These are phyloP conservation scores for Ericerus pela DNA, from an alignment of 1,140 invertebrate genomes.

Conservation along the genomic window DNA sequence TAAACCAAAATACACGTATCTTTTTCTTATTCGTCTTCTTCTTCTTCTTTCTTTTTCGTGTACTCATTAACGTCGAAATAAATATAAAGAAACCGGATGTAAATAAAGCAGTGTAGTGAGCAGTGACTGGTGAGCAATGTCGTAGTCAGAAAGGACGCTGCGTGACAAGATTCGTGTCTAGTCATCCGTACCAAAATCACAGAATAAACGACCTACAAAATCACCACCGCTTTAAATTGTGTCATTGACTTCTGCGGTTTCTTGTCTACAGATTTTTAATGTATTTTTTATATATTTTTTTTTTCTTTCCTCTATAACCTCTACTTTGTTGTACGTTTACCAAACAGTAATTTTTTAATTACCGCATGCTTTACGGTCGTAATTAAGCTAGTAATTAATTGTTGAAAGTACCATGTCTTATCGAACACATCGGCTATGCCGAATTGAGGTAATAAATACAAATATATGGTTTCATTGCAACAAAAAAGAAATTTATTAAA, in stretches of 20 bases:
- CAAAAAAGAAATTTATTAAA: background rate
- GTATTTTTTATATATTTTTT: background rate
- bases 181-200: slow-evolving; percentile 1
- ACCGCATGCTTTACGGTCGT: background rate
- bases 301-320: background rate
- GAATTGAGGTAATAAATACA: too few species aligned
- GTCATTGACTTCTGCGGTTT: slow-evolving; percentile 10
- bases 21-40: too few species aligned
- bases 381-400: background rate
- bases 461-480: background rate
- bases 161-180: slow-evolving; percentile 11
- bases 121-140: background rate
- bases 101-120: background rate
- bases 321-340: background rate
- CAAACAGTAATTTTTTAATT: background rate
- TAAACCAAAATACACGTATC: background rate
- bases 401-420: too few species aligned
- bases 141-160: slow-evolving; percentile 2
- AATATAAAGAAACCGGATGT: slow-evolving; percentile 5
- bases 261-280: slow-evolving; percentile 1
- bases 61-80: background rate
- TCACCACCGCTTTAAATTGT: slow-evolving; percentile 11
- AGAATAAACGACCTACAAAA: slow-evolving; percentile 10
- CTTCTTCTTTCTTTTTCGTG: too few species aligned
- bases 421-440: too few species aligned